A percentile compares a stretch with the other conserved stretches of the same genome.
Conservation (phyloP, 2,797 vertebrate species). For the Dallia pectoralis region DNA sequence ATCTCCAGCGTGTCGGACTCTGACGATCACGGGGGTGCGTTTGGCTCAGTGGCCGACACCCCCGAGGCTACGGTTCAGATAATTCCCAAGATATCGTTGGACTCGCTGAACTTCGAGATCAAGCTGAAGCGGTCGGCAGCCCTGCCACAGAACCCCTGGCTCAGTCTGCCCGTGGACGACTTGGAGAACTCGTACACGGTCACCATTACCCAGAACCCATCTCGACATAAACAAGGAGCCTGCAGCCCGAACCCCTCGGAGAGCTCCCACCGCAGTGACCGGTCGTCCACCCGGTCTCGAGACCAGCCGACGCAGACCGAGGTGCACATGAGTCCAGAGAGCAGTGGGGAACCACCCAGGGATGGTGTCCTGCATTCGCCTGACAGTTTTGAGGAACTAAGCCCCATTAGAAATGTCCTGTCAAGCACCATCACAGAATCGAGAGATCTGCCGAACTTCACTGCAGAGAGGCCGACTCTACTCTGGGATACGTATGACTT, state of each 20-base stretch:
- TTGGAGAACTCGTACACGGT: conserved; percentile 71
- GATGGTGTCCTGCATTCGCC: conserved; percentile 23
- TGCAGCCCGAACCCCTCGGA: background rate
- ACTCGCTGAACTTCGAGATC: conserved; percentile 69
- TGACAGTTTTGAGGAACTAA: conserved; percentile 46
- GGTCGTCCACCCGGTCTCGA: conserved; percentile 6
- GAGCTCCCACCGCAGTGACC: fast-evolving
- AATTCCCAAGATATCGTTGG: conserved; percentile 49
- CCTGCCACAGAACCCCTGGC: conserved; percentile 71
- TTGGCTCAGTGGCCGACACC: conserved; percentile 35
- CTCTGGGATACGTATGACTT: conserved; percentile 74
- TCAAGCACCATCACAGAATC: conserved; percentile 67
- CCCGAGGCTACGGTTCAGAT: conserved; percentile 59
- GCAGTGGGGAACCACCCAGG: conserved; percentile 10
- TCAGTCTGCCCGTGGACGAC: conserved; percentile 71
- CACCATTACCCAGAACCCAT: conserved; percentile 59
- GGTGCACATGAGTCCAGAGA: background rate
- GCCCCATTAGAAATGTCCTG: conserved; percentile 59
- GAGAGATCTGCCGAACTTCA: conserved; percentile 36
- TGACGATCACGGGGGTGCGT: conserved; percentile 35
- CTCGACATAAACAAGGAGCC: conserved; percentile 14
- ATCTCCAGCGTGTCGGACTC: conserved; percentile 39
- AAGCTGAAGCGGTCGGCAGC: conserved; percentile 61
- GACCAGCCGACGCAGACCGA: conserved; percentile 41
- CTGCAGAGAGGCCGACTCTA: conserved; percentile 55